A percentile compares a stretch with the other conserved stretches of the same genome.
Conservation (phyloP, 2,888 invertebrate genomes). For the Caenorhabditis sp. region DNA sequence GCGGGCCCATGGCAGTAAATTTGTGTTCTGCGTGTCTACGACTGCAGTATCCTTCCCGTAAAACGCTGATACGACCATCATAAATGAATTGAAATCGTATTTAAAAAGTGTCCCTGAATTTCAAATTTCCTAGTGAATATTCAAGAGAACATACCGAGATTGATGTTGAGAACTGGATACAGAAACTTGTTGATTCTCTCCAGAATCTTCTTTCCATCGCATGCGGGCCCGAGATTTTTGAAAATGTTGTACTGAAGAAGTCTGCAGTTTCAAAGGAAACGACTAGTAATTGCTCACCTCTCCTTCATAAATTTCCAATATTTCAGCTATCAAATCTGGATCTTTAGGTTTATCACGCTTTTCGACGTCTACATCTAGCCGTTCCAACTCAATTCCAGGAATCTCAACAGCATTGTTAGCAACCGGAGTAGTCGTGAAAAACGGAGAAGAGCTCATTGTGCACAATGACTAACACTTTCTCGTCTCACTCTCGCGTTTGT, state of each 20-base stretch:
- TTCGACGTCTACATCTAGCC: too few relatives aligned
- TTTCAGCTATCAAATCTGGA: slow-evolving; percentile 83
- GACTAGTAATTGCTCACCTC: slow-evolving; percentile 18
- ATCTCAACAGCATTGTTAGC: neutral
- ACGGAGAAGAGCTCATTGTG: slow-evolving; percentile 25
- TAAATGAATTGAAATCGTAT: slow-evolving; percentile 23
- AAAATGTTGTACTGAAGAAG: slow-evolving; percentile 36
- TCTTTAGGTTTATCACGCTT: slow-evolving; percentile 87
- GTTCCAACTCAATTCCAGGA: too few relatives aligned
- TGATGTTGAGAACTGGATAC: slow-evolving; percentile 22
- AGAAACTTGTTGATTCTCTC: slow-evolving; percentile 11
- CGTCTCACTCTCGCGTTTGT: slow-evolving; percentile 26
- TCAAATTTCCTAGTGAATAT: neutral
- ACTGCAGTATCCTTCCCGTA: slow-evolving; percentile 9
- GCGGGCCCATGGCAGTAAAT: neutral
- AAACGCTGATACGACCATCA: slow-evolving; percentile 39
- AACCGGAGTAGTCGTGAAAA: slow-evolving; percentile 24
- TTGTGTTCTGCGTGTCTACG: neutral
- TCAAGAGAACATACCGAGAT: slow-evolving; percentile 15
- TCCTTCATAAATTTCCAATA: slow-evolving; percentile 25
- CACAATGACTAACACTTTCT: slow-evolving; percentile 29
- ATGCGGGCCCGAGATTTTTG: neutral
- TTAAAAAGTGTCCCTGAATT: slow-evolving; percentile 3
- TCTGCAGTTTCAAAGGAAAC: neutral
- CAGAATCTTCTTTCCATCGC: neutral